phyloP scores from a whole-genome alignment of 2,113 vertebrate genomes.

The Lagopus muta region DNA sequence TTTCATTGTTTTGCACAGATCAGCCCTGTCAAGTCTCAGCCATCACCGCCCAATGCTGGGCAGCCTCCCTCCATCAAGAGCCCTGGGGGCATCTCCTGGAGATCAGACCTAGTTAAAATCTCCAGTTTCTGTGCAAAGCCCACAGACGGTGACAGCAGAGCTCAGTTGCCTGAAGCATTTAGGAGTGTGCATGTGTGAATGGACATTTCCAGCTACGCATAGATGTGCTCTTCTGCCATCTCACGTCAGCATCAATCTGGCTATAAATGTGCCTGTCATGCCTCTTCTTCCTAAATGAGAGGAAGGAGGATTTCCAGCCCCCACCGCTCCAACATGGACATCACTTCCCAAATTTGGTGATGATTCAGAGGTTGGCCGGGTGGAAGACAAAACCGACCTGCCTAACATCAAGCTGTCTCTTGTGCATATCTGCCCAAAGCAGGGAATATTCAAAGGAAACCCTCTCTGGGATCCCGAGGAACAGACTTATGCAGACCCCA shows the following conservation, averaged over 20 bases:
- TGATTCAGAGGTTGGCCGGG: background rate
- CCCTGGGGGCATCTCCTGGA: constrained; percentile 35
- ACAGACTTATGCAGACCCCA: accelerated
- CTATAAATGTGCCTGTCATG: constrained; percentile 4
- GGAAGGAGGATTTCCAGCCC: constrained; percentile 6
- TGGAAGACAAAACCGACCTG: background rate
- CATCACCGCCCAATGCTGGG: background rate
- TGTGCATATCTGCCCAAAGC: background rate
- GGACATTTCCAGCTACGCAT: constrained; percentile 53
- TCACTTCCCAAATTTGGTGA: background rate
- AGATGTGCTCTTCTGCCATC: constrained; percentile 55
- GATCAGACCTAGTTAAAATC: constrained; percentile 57
- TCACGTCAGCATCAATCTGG: constrained; percentile 46
- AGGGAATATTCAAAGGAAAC: background rate
- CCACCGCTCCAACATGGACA: accelerated
- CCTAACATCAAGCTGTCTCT: no score
- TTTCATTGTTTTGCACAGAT: background rate
- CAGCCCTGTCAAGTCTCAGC: constrained; percentile 21
- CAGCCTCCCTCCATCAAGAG: constrained; percentile 6
- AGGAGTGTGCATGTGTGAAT: constrained; percentile 38
- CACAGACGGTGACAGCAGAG: constrained; percentile 37
- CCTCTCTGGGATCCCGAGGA: background rate
- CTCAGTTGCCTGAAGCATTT: background rate
- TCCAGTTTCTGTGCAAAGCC: constrained; percentile 17
- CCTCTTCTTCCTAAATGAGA: constrained; percentile 5